A percentile compares a stretch with the other conserved stretches of the same genome.
Evolutionary conservation across 2,113 vertebrate genomes (phyloP).

Genomic region (Ictidomys tridecemlineatus): DNA sequence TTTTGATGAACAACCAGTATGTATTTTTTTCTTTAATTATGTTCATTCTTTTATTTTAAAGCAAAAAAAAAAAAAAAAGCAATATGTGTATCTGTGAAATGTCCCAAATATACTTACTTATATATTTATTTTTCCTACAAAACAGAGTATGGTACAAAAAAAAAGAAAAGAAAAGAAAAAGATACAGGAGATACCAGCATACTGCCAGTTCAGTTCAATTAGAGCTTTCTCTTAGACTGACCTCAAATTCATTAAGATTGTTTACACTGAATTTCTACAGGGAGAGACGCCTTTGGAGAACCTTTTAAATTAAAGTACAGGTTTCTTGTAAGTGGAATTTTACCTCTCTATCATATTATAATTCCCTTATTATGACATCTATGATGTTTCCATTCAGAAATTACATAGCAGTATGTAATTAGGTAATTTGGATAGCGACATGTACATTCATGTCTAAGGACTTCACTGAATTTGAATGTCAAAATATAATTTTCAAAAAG

Average conservation of each 20-base stretch:
- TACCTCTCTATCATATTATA: neutral
- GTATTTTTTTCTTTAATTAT: slow-evolving; percentile 35
- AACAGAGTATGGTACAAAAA: neutral
- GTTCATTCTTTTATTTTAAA: neutral
- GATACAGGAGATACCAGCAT: neutral
- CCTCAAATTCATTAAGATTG: slow-evolving; percentile 25
- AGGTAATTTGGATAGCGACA: neutral
- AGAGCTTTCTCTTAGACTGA: neutral
- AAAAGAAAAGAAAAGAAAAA: neutral
- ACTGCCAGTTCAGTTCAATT: neutral
- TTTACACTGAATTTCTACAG: neutral
- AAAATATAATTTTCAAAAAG: slow-evolving; percentile 61
- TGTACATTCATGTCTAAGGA: neutral
- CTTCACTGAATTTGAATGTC: neutral
- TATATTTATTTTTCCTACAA: neutral
- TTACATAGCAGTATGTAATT: neutral
- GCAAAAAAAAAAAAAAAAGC: neutral
- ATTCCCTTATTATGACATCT: slow-evolving; percentile 17
- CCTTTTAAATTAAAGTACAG: neutral
- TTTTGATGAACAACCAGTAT: slow-evolving; percentile 26
- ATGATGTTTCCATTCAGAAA: slow-evolving; percentile 17
- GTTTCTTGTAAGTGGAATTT: neutral
- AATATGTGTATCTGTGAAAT: neutral
- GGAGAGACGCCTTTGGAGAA: neutral
- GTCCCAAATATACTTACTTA: neutral